Conservation (phyloP, 2,113 vertebrate species). For the Parus major region DNA sequence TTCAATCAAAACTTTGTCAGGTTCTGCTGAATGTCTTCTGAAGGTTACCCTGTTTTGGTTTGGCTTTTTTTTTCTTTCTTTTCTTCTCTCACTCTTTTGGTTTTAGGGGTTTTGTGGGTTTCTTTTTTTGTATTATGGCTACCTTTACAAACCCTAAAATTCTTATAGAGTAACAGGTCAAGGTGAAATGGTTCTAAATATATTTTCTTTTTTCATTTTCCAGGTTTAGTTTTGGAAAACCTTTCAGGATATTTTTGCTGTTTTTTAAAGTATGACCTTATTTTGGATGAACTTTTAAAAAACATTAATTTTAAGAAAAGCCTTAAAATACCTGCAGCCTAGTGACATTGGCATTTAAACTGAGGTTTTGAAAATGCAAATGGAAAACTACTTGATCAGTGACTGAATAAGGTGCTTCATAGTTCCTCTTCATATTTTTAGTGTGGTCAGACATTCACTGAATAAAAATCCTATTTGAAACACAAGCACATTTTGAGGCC, state of each 20-base stretch:
- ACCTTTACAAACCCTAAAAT: constrained; percentile 16
- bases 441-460: neutral
- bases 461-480: neutral
- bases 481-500: neutral
- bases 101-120: neutral
- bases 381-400: neutral
- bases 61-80: neutral
- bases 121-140: neutral
- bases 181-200: neutral
- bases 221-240: neutral
- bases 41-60: constrained; percentile 48
- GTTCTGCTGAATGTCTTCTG: constrained; percentile 71
- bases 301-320: neutral
- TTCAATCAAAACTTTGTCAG: constrained; percentile 79
- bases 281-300: constrained; percentile 10
- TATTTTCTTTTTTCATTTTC: neutral
- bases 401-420: neutral
- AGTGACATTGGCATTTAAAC: neutral
- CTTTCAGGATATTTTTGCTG: neutral
- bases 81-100: neutral
- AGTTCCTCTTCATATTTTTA: neutral
- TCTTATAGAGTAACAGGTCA: constrained; percentile 30
- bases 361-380: constrained; percentile 7
- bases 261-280: neutral
- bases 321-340: neutral